Evolutionary conservation across 2,113 vertebrate genomes (phyloP), one percentile per base, ranked within the genome.

Genomic region (Sisor rabdophorus): DNA sequence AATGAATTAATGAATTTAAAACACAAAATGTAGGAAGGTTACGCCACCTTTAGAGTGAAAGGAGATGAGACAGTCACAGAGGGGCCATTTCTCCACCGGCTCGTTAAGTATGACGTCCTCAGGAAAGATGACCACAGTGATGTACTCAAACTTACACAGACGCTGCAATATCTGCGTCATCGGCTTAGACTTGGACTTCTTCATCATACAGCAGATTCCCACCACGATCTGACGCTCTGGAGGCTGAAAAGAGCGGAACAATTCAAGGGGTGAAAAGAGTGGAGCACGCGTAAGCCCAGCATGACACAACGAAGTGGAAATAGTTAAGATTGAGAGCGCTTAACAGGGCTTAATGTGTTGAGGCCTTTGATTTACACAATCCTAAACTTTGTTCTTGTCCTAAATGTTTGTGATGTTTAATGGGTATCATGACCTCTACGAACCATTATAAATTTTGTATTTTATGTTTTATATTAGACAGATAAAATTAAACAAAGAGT

Each of bases 141-240:
- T 94, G 86, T 95, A 99, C 84, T 99, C 95, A 48, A 99, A 99
- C 87, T 93, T 93, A 91, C 97, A 98, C 77, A 99, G 93, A 77
- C 97, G 92, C 87, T 98, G 96, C 86, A 99, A 89, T 85, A 99
- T 99, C 88, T 99, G 96, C 47, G 97, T 99, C 97, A 99, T 99
- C 52, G 97, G 97, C 88, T 99, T 99, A 20, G 97, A 99, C 87
- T 99, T 98, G 75, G 97, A 99, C 88, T 99, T 99, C 88, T 98
- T 99, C 89, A 96, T 98, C 97, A 99, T 99, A 85, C 96, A 96
- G 86, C 97, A 99, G 89, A 98, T 99, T 84, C 97, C 97, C 80
- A 99, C 94, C 83, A 95, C 89, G 8, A 99, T 98, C 90, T 98
- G 96, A 81, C 88, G 91, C 87, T 99, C 97, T 0, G 94, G 95